Percentiles rank a stretch among this genome's conserved stretches.
Evolutionary conservation across 1,140 invertebrate species (phyloP).

Genomic region (Drosophila nannoptera): DNA sequence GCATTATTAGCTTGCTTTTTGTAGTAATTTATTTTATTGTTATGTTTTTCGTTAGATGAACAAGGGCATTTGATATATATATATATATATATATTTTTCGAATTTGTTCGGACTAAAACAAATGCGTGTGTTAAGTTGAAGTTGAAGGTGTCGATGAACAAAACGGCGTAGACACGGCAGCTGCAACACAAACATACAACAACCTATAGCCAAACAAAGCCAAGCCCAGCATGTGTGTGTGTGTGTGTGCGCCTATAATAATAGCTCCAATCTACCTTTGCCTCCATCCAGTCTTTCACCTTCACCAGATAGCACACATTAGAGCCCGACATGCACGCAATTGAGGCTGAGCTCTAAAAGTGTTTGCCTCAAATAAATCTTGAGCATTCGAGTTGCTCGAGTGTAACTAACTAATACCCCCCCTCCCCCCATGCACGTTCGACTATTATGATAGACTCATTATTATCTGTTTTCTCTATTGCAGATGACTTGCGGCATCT

Average conservation of each 20-base stretch:
- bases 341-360: conserved; percentile 16
- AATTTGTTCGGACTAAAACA: conserved; percentile 47
- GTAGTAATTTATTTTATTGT: conserved; percentile 37
- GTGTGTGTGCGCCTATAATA: conserved; percentile 42
- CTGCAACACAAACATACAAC: neutral
- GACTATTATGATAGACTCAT: conserved; percentile 1
- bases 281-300: conserved; percentile 58
- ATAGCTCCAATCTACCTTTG: conserved; percentile 43
- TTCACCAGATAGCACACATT: conserved; percentile 53
- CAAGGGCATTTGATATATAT: conserved; percentile 50
- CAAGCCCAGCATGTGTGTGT: conserved; percentile 12
- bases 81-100: conserved; percentile 23
- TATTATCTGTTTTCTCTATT: conserved; percentile 76
- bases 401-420: conserved; percentile 2
- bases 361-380: conserved; percentile 7
- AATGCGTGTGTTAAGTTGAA: conserved; percentile 72
- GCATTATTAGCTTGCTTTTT: conserved; percentile 43
- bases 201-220: conserved; percentile 1
- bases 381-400: conserved; percentile 1
- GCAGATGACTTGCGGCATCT: conserved; percentile 86
- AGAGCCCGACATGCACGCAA: conserved; percentile 43
- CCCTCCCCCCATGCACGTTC: neutral
- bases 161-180: conserved; percentile 54
- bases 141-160: conserved; percentile 72
- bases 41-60: conserved; percentile 53